These are phyloP conservation scores for Neoaliturus tenellus DNA, from an alignment of 2,888 invertebrate species.

Conservation along the genomic window DNA sequence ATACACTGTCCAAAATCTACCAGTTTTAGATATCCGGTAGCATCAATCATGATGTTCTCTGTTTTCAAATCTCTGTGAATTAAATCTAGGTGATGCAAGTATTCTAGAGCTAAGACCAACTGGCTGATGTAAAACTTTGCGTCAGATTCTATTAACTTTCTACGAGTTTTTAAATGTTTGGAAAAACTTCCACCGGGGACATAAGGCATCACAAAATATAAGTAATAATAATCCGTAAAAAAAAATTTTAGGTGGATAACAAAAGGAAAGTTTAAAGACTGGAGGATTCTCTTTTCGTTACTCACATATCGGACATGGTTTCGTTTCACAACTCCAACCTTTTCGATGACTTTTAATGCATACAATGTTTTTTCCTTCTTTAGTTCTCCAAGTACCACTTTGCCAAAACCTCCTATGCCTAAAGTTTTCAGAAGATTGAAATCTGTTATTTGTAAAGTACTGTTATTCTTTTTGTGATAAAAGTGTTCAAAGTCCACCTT, in stretches of 20 bases:
- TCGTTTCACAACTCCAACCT: conserved; percentile 2
- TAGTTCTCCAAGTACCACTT: conserved; percentile 8
- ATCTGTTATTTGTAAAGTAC: not conserved
- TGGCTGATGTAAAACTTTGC: conserved; percentile 23
- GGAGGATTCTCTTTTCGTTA: conserved; percentile 33
- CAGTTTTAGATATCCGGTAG: conserved; percentile 12
- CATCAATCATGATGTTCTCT: conserved; percentile 27
- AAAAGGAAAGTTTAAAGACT: conserved; percentile 35
- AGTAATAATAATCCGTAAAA: conserved; percentile 3
- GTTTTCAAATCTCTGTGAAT: conserved; percentile 28
- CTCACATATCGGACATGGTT: not conserved
- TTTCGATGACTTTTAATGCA: conserved; percentile 15
- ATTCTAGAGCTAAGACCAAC: conserved; percentile 20
- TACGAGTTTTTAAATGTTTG: not conserved
- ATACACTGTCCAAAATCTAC: conserved; percentile 27
- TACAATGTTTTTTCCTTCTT: conserved; percentile 5
- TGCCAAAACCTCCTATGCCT: conserved; percentile 8
- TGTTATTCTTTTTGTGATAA: not conserved
- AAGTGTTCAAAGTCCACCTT: conserved; percentile 24
- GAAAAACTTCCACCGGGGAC: not conserved
- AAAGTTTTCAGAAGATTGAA: conserved; percentile 4
- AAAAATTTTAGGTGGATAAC: not conserved
- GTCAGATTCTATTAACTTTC: not conserved
- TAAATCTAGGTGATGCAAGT: conserved; percentile 10
- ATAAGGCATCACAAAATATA: conserved; percentile 37